Evolutionary conservation across 2,888 invertebrate species (phyloP).

Genomic region (Synergus japonicus): DNA sequence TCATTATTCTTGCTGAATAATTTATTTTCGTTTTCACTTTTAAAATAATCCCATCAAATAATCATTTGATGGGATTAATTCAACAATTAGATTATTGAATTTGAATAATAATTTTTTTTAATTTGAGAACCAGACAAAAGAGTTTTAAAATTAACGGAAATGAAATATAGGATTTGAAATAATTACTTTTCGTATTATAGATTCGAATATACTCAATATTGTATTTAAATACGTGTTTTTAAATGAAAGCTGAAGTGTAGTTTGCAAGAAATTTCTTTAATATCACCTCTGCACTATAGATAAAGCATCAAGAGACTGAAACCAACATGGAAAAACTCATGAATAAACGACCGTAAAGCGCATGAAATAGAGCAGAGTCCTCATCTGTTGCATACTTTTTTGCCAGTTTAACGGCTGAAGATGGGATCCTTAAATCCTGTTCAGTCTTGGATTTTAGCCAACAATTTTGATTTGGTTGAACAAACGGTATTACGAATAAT

Average conservation of each 20-base stretch:
- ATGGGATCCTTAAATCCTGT: slow-evolving; percentile 63
- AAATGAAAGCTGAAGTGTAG: background rate
- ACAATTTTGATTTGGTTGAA: slow-evolving; percentile 55
- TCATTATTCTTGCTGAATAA: background rate
- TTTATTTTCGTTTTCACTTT: background rate
- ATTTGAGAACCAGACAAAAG: no score
- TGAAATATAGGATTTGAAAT: no score
- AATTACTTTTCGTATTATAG: no score
- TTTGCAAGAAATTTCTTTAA: slow-evolving; percentile 13
- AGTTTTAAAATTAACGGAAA: no score
- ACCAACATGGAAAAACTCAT: slow-evolving; percentile 1
- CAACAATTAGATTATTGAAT: no score
- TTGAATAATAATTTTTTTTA: no score
- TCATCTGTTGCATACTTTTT: slow-evolving; percentile 59
- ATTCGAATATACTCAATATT: no score
- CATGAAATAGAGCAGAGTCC: slow-evolving; percentile 41
- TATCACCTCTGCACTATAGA: slow-evolving; percentile 23
- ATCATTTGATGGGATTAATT: no score
- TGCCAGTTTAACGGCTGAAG: slow-evolving; percentile 48
- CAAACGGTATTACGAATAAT: slow-evolving; percentile 60
- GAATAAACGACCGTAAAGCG: slow-evolving; percentile 22
- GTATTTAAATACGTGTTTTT: background rate
- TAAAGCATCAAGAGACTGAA: slow-evolving; percentile 10
- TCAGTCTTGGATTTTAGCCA: slow-evolving; percentile 62
- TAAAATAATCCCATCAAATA: no score